phyloP scores from a whole-genome alignment of 2,797 vertebrate genomes.

The Champsocephalus esox region DNA sequence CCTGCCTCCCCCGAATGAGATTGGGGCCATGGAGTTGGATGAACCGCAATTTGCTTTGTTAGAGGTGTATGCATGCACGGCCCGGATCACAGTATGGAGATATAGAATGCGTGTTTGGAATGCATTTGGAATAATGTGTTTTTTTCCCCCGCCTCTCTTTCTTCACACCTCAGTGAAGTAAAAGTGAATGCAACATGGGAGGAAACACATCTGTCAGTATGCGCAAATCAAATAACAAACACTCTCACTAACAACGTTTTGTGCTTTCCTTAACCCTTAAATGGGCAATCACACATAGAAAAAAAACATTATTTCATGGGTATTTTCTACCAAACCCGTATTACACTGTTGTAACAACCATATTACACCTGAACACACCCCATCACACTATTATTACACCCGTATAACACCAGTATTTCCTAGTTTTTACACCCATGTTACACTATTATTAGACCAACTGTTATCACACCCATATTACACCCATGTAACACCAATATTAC shows the following conservation, averaged over 20 bases:
- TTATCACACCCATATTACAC: too few species aligned
- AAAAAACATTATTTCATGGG: too few species aligned
- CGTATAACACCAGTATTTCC: too few species aligned
- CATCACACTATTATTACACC: too few species aligned
- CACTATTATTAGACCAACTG: too few species aligned
- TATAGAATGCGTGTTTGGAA: constrained; percentile 79
- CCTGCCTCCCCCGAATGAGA: constrained; percentile 81
- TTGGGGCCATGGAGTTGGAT: constrained; percentile 83
- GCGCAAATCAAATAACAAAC: not conserved
- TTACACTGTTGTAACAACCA: too few species aligned
- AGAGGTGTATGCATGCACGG: constrained; percentile 76
- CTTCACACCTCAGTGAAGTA: constrained; percentile 4
- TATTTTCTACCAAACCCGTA: too few species aligned
- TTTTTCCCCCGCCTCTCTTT: constrained; percentile 36
- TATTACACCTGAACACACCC: too few species aligned
- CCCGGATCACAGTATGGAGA: constrained; percentile 71
- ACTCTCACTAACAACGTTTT: not conserved
- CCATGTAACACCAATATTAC: too few species aligned
- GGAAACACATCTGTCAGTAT: constrained; percentile 4
- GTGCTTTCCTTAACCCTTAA: not conserved
- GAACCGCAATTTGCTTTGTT: constrained; percentile 85
- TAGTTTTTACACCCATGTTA: too few species aligned
- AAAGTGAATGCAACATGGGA: constrained; percentile 13
- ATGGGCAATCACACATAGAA: too few species aligned
- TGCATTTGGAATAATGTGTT: constrained; percentile 61